Conservation (phyloP, 1,140 invertebrate species). For the Macrobrachium nipponense region DNA sequence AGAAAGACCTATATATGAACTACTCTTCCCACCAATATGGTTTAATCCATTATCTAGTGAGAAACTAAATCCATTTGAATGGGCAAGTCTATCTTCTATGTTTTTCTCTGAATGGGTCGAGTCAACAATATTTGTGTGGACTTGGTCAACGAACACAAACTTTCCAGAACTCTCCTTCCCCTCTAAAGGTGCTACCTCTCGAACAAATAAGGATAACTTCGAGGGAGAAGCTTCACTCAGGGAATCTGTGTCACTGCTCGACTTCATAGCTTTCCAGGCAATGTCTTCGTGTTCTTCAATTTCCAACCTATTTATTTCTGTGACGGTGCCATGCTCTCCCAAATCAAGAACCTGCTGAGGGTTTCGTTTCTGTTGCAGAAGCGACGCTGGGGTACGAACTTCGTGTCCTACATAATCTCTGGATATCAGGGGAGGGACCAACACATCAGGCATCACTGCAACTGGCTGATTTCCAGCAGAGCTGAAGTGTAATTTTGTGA, state of each 20-base stretch:
- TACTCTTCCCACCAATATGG: slow-evolving; percentile 45
- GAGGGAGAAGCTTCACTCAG: slow-evolving; percentile 35
- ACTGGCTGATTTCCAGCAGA: slow-evolving; percentile 31
- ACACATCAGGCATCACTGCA: slow-evolving; percentile 50
- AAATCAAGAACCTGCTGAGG: slow-evolving; percentile 34
- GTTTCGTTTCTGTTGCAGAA: slow-evolving; percentile 34
- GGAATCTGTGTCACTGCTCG: slow-evolving; percentile 49
- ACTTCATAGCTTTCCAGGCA: slow-evolving; percentile 19
- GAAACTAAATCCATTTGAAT: slow-evolving; percentile 56
- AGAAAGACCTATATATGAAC: slow-evolving; percentile 35
- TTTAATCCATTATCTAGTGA: slow-evolving; percentile 57
- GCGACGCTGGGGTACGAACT: slow-evolving; percentile 41
- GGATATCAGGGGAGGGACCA: slow-evolving; percentile 28
- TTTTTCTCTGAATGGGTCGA: slow-evolving; percentile 1
- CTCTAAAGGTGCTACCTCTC: slow-evolving; percentile 36
- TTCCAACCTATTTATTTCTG: slow-evolving; percentile 4
- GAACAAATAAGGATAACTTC: slow-evolving; percentile 30
- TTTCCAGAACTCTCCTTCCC: slow-evolving; percentile 31
- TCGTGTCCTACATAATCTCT: slow-evolving; percentile 20
- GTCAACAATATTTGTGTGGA: slow-evolving; percentile 25
- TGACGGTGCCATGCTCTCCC: not conserved
- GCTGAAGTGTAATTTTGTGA: not conserved
- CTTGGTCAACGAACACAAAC: slow-evolving; percentile 49
- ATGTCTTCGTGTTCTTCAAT: slow-evolving; percentile 8
- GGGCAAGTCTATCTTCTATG: slow-evolving; percentile 25